Evolutionary conservation across 2,797 vertebrate genomes (phyloP).

Genomic region (Lepus townsendii): DNA sequence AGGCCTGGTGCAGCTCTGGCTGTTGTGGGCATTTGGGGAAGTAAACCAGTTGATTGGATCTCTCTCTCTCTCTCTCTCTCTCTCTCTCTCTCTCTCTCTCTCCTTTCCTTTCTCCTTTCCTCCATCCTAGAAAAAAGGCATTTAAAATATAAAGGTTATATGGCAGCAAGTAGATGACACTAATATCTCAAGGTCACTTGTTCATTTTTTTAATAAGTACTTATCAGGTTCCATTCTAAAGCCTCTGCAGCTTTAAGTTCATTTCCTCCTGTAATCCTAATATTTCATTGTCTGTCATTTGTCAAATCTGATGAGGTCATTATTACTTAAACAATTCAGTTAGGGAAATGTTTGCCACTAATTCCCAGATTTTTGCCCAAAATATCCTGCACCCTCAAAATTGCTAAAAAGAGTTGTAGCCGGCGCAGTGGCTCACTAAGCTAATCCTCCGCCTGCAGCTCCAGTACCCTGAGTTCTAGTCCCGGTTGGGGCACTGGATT

Average conservation of each 20-base stretch:
- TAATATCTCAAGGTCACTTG: background rate
- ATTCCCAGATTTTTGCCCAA: background rate
- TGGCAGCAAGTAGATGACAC: constrained; percentile 1
- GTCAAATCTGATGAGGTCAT: background rate
- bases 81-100: no score
- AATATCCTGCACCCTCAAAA: background rate
- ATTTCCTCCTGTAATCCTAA: background rate
- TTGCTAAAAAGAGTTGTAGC: background rate
- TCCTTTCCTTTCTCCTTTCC: no score
- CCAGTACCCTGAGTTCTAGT: no score
- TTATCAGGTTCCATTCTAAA: constrained; percentile 19
- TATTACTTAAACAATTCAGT: background rate
- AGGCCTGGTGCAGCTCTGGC: no score
- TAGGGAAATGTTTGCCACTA: background rate
- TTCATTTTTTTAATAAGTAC: constrained; percentile 23
- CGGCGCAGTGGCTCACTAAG: no score
- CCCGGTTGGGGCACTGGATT: no score
- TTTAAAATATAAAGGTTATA: no score
- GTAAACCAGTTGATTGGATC: no score
- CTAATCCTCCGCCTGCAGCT: no score
- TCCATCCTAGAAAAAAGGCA: no score
- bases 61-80: no score
- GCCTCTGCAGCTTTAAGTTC: background rate
- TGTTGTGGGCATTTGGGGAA: no score
- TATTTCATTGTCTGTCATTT: constrained; percentile 17